Evolutionary conservation across 2,888 invertebrate species (phyloP).

Genomic region (Ctenicera cuprea): DNA sequence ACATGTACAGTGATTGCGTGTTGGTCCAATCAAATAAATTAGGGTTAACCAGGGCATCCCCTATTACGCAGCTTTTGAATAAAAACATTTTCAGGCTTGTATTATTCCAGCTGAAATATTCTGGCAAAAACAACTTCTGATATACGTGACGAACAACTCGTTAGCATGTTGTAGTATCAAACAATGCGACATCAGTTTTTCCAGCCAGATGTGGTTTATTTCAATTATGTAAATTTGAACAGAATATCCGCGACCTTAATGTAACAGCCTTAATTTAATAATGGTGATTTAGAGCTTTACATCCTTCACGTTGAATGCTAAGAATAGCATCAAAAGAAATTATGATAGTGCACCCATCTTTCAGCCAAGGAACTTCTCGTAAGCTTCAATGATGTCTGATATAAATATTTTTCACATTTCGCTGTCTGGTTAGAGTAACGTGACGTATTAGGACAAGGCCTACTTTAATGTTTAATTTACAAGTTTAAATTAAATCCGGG

Average conservation of each 20-base stretch:
- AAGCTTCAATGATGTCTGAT: slow-evolving; percentile 13
- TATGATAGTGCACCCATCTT: background rate
- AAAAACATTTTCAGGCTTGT: slow-evolving; percentile 8
- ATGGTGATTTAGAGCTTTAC: background rate
- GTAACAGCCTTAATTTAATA: slow-evolving; percentile 1
- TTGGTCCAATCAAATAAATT: slow-evolving; percentile 3
- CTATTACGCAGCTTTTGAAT: slow-evolving; percentile 4
- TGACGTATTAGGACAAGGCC: slow-evolving; percentile 26
- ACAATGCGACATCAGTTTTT: slow-evolving; percentile 13
- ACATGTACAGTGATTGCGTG: slow-evolving; percentile 13
- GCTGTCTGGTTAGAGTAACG: slow-evolving; percentile 7
- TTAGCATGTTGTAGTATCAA: slow-evolving; percentile 3
- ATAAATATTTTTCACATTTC: slow-evolving; percentile 23
- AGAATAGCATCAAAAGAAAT: slow-evolving; percentile 24
- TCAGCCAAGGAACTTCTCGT: slow-evolving; percentile 14
- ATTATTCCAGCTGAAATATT: slow-evolving; percentile 19
- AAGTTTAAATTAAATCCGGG: slow-evolving; percentile 17
- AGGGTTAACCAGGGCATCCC: slow-evolving; percentile 25
- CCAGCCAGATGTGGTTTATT: background rate
- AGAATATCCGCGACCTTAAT: background rate
- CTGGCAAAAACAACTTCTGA: slow-evolving; percentile 12
- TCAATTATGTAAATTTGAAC: slow-evolving; percentile 3
- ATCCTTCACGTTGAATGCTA: slow-evolving; percentile 1
- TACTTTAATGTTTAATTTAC: background rate
- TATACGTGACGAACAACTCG: slow-evolving; percentile 24